Conservation (phyloP, 2,888 invertebrate genomes). For the Drosophila suboccidentalis region DNA sequence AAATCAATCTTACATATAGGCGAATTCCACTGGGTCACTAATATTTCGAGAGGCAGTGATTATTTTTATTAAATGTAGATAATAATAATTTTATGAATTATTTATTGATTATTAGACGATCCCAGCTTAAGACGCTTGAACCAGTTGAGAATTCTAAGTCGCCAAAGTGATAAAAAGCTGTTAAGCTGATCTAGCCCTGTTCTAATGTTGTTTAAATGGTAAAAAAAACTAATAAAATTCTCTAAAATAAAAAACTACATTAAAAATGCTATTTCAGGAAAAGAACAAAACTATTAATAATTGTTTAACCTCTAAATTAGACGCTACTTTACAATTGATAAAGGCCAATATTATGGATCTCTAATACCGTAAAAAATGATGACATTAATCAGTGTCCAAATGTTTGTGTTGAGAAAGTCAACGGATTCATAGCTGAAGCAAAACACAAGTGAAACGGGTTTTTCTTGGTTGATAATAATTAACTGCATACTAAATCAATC, state of each 20-base stretch:
- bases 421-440: constrained; percentile 11
- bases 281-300: not conserved
- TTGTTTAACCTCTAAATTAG: constrained; percentile 28
- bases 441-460: constrained; percentile 16
- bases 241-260: too few relatives aligned
- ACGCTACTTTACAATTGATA: not conserved
- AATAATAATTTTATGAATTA: too few relatives aligned
- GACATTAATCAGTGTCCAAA: constrained; percentile 55
- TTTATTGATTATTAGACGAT: too few relatives aligned
- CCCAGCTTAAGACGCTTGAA: too few relatives aligned
- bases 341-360: constrained; percentile 9
- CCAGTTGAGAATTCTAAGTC: too few relatives aligned
- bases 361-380: constrained; percentile 22
- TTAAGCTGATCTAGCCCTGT: too few relatives aligned
- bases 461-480: constrained; percentile 28
- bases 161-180: too few relatives aligned
- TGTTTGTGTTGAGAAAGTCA: constrained; percentile 37
- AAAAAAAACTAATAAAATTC: too few relatives aligned
- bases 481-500: constrained; percentile 30
- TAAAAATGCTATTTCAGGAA: too few relatives aligned
- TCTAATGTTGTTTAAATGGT: too few relatives aligned
- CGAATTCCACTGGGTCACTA: not conserved
- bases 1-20: constrained; percentile 2
- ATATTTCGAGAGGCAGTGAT: not conserved
- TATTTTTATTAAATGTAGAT: not conserved